A percentile compares a stretch with the other conserved stretches of the same genome.
These are phyloP conservation scores for Zosterops hypoxanthus DNA, from an alignment of 2,113 vertebrate species.

Conservation along the genomic window DNA sequence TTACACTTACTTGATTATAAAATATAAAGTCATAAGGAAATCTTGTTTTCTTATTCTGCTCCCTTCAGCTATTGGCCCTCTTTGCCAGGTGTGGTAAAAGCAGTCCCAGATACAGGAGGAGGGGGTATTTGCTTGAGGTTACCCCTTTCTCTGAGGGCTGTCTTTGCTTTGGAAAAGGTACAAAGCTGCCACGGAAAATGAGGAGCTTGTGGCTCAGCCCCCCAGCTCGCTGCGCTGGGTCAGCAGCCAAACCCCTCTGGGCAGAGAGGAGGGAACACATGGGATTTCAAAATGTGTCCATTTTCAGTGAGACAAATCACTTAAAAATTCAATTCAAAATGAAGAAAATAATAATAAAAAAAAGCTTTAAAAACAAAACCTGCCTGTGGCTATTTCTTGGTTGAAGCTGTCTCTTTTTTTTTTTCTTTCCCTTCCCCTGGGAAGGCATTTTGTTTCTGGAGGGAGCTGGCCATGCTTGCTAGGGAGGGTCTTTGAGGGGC, in stretches of 20 bases:
- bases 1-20: not conserved
- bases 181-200: not conserved
- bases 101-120: not conserved
- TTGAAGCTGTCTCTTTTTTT: not conserved
- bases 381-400: slow-evolving; percentile 20
- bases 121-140: not conserved
- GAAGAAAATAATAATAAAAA: slow-evolving; percentile 12
- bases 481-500: not conserved
- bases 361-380: slow-evolving; percentile 18
- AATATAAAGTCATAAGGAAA: not conserved
- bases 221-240: not conserved
- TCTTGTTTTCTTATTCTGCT: not conserved
- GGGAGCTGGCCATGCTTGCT: rapidly evolving
- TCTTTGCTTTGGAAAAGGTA: not conserved
- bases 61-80: not conserved
- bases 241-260: not conserved
- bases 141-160: not conserved
- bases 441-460: not conserved
- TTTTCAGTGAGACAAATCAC: slow-evolving; percentile 22
- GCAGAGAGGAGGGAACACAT: not conserved
- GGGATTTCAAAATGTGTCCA: not conserved
- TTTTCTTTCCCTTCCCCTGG: rapidly evolving
- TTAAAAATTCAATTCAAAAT: slow-evolving; percentile 12
- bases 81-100: not conserved
- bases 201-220: not conserved